Evolutionary conservation across 2,113 vertebrate species (phyloP).

Genomic region (Colius striatus): DNA sequence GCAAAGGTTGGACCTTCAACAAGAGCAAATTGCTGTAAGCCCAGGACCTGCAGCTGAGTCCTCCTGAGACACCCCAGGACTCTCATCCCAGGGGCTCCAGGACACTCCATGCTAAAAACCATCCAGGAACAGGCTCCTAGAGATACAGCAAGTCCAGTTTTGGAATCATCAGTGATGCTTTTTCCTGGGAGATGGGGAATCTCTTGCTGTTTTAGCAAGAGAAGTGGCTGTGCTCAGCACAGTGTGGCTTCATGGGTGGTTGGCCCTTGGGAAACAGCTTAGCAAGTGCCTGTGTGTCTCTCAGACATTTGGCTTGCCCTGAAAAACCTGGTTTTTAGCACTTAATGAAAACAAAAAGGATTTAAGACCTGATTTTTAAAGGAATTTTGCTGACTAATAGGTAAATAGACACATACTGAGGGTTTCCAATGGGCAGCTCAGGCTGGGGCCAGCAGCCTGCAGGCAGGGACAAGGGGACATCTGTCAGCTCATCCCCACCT

Average conservation of each 20-base stretch:
- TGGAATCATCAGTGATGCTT: background rate
- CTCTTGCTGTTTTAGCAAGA: background rate
- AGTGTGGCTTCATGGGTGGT: background rate
- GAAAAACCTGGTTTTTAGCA: background rate
- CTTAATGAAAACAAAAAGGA: background rate
- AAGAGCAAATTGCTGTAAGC: background rate
- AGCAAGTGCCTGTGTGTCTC: background rate
- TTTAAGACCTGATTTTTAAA: background rate
- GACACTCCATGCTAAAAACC: rapidly evolving
- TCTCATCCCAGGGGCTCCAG: background rate
- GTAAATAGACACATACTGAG: background rate
- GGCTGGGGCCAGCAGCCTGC: background rate
- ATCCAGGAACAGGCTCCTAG: background rate
- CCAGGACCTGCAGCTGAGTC: background rate
- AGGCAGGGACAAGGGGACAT: background rate
- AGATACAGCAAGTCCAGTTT: background rate
- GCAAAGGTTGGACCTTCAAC: background rate
- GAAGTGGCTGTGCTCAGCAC: background rate
- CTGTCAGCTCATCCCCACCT: background rate
- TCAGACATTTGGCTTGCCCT: background rate
- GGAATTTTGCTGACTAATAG: background rate
- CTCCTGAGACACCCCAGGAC: background rate
- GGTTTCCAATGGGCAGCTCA: background rate
- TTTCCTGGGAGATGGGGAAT: background rate
- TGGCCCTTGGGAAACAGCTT: background rate